Evolutionary conservation across 2,888 invertebrate genomes (phyloP).

Genomic region (Cancer borealis): DNA sequence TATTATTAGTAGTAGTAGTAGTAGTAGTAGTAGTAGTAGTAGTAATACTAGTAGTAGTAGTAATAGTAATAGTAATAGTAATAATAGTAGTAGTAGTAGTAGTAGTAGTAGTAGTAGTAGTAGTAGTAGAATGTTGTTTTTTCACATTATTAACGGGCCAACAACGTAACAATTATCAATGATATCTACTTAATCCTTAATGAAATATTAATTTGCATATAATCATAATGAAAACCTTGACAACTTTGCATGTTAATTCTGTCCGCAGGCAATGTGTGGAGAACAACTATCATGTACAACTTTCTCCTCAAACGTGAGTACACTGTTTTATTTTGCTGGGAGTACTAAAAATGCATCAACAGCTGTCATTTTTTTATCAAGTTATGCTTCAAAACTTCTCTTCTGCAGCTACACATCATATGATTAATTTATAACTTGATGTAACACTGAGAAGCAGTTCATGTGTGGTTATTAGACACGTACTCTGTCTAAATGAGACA

Average conservation of each 20-base stretch:
- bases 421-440: background rate
- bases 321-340: background rate
- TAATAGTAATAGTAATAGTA: no score
- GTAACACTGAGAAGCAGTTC: background rate
- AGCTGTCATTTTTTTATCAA: background rate
- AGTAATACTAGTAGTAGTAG: no score
- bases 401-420: background rate
- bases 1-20: no score
- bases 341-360: background rate
- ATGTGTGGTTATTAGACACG: background rate
- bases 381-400: background rate
- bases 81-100: no score
- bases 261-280: background rate
- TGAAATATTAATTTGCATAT: no score
- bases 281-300: background rate
- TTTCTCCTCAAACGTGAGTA: background rate
- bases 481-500: background rate
- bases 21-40: no score
- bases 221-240: no score
- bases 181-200: no score
- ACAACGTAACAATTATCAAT: no score
- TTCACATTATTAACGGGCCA: no score
- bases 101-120: no score
- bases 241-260: background rate
- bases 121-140: no score